A percentile compares a stretch with the other conserved stretches of the same genome.
Conservation (phyloP, 2,797 vertebrate genomes). For the Darevskia nairensis region DNA sequence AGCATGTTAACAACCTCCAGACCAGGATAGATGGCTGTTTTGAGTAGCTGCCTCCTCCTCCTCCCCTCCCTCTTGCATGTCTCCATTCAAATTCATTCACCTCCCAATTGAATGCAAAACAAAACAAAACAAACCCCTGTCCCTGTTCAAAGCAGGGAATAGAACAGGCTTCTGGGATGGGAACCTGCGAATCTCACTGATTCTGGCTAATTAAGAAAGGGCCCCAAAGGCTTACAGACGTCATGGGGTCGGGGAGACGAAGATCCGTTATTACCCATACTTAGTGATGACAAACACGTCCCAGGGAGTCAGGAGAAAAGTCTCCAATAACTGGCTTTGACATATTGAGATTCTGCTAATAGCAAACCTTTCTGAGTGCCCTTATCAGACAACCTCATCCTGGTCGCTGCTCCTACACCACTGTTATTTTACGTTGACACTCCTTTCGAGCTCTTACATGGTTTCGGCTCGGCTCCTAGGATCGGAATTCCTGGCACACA, state of each 20-base stretch:
- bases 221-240: conserved; percentile 25
- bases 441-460: conserved; percentile 39
- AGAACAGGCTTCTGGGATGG: conserved; percentile 17
- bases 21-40: conserved; percentile 39
- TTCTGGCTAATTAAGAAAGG: conserved; percentile 46
- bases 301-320: conserved; percentile 41
- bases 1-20: too few relatives aligned
- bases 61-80: neutral
- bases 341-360: conserved; percentile 29
- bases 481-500: conserved; percentile 73
- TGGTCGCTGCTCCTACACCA: conserved; percentile 39
- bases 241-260: conserved; percentile 29
- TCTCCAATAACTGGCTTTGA: neutral
- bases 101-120: neutral
- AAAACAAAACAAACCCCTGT: neutral
- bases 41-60: conserved; percentile 24
- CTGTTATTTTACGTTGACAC: conserved; percentile 56
- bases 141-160: conserved; percentile 35
- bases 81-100: neutral
- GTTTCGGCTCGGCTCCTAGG: conserved; percentile 68
- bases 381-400: conserved; percentile 40
- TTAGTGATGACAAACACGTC: conserved; percentile 61
- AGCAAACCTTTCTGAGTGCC: conserved; percentile 24
- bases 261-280: conserved; percentile 39
- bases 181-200: conserved; percentile 1